These are phyloP conservation scores for Empidonax traillii DNA, from an alignment of 2,113 vertebrate genomes.

Conservation along the genomic window DNA sequence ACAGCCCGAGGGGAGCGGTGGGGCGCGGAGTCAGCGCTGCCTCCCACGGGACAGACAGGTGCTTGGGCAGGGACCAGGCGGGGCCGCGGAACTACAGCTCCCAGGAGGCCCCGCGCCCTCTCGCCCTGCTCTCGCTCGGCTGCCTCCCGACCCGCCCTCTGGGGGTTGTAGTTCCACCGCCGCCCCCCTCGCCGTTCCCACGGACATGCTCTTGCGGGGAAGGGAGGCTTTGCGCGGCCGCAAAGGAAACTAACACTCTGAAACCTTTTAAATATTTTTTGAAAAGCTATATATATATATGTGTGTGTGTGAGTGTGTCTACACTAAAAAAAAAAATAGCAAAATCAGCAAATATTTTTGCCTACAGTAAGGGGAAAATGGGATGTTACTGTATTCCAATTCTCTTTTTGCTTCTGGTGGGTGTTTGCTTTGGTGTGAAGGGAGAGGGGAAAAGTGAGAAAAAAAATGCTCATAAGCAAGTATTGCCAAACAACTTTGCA, in stretches of 20 bases:
- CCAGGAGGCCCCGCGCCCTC: neutral
- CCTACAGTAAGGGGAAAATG: neutral
- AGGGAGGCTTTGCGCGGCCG: neutral
- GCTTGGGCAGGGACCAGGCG: neutral
- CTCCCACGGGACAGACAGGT: neutral
- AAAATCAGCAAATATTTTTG: neutral
- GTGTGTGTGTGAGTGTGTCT: neutral
- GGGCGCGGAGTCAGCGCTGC: neutral
- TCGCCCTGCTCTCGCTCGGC: rapidly evolving
- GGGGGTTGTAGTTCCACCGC: neutral
- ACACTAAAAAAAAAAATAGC: neutral
- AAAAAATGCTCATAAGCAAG: neutral
- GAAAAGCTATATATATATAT: rapidly evolving
- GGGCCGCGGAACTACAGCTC: neutral
- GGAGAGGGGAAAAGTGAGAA: too few species aligned
- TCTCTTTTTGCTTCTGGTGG: neutral
- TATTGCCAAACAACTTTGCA: neutral
- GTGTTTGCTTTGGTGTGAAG: neutral
- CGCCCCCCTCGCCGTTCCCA: neutral
- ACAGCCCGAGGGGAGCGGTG: neutral
- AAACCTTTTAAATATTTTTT: neutral
- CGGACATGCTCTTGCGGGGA: rapidly evolving
- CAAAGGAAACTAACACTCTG: neutral
- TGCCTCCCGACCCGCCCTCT: neutral
- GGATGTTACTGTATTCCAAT: neutral